Base-by-base conservation (phyloP, 2,888 invertebrate genomes). In the Selenia dentaria region DNA sequence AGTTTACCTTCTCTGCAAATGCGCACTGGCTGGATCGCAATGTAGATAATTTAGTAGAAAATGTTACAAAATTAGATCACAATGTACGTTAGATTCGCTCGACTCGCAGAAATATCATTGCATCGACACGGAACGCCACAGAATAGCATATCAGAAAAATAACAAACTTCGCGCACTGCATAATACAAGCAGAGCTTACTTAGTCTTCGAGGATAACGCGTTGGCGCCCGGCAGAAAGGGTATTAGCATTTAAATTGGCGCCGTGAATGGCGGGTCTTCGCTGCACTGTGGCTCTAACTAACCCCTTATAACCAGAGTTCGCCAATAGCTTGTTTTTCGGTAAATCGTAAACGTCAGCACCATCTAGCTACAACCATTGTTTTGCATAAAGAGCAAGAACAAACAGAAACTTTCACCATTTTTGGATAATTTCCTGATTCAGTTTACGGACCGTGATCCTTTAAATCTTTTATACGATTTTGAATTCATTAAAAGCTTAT, bases 181-280 rank as follows among this genome's bases (percentile, higher is more conserved):
- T 66, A 72, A 73, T 70, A 73, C 64, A 63, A 62, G 62, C 59
- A 67, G 66, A 72, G 74, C 71, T 68, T 59, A 59, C 50, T 62
- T 62, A 70, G 73, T 78, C 67, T 66, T 66, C 62, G 57, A 71
- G 70, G 65, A 80, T 74, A 73, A 67, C 64, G 57, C 62, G 65
- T 64, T 59, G 66, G 65, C 58, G 64, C 62, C 62, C 62, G 49
- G 62, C 65, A 70, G 66, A 72, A 67, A 59, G 51, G 46, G 50
- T 55, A 83, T 85, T 84, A 74, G 72, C 84, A 85, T 85, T 76
- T 80, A 83, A 77, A 82, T 81, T 73, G 75, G 59, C 59, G 52
- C 48, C 54, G 56, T 60, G 55, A 41, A 26, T 48, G 39, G 46
- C 45, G 42, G 28, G 14, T 33, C 44, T 54, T 63, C 47, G 55